phyloP scores from a whole-genome alignment of 2,797 vertebrate species.

The Bothrops alternatus region DNA sequence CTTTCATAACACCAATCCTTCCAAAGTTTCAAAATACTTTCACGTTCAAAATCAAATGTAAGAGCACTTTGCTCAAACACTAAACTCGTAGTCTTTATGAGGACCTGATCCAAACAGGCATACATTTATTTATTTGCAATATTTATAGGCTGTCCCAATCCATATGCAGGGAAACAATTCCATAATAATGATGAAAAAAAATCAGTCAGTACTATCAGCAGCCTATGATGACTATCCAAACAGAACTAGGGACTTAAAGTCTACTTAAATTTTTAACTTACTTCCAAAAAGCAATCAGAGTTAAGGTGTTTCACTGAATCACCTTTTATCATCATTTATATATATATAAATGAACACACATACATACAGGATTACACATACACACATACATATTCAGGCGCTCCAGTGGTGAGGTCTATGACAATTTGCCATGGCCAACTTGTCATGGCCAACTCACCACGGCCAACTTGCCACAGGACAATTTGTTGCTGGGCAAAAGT shows the following conservation, averaged over 20 bases:
- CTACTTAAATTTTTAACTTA: not conserved
- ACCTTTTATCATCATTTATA: not conserved
- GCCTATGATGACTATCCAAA: not conserved
- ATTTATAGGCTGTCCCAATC: not conserved
- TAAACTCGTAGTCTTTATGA: not conserved
- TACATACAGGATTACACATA: not conserved
- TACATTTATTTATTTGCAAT: not conserved
- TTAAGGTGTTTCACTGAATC: not conserved
- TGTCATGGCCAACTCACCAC: no score
- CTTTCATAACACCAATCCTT: not conserved
- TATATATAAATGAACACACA: not conserved
- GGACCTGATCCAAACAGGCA: not conserved
- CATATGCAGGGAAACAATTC: not conserved
- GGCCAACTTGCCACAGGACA: no score
- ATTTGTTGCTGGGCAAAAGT: no score
- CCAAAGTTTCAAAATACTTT: not conserved
- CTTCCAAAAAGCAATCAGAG: not conserved
- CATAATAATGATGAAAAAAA: not conserved
- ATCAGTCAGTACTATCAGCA: not conserved
- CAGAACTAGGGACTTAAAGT: not conserved
- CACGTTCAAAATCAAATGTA: not conserved
- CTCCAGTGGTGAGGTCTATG: not conserved
- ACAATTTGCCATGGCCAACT: no score
- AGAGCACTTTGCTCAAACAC: not conserved
- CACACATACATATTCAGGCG: not conserved